Base-by-base conservation (phyloP, 2,797 vertebrate genomes). In the Pogonophryne albipinna region DNA sequence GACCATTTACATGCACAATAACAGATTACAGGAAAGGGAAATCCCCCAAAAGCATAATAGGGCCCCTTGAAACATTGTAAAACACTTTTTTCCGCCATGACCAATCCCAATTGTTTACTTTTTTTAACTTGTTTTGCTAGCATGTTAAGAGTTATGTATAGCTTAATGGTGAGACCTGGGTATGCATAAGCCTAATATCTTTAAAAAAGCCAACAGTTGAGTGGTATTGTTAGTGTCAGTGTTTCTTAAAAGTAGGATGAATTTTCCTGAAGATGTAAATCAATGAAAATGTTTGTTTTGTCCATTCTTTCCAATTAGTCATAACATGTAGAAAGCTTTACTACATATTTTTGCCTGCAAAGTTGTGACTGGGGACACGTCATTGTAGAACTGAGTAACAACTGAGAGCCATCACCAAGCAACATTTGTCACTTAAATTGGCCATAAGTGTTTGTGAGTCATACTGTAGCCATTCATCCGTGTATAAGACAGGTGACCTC, bases 351-450 rank as follows among this genome's bases (percentile, higher is more conserved):
- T 74, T 13, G 2, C 34, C 34, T 51, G 11, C 55, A 9, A 61
- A 45, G 23, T 42, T 16, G 17, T 19, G 66, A 15, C 44, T 67
- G 7, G 34, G 41, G 14, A 6, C 15, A 16, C 15, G 11, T 8
- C 44, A 57, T 11, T 5, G 44, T 56, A 45, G 4, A 66, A 16
- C n/a, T 46, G 19, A 10, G 31, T 31, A 46, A 53, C n/a, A 69
- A 9, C 63, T 64, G 44, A 55, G 41, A 66, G 15, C 60, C 16
- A 63, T 78, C 82, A 64, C 53, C 60, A 44, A 2, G 34, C 50
- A 61, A 73, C 69, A 63, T 78, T 59, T 62, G 60, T 82, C 55
- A 50, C 57, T 63, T 78, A 70, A 84, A 80, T 85, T 82, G 85
- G 74, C 83, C 64, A 23, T 73, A 76, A 82, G 75, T 66, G 59